Conservation (phyloP, 2,888 invertebrate genomes). For the Fissipunctia ypsillon region DNA sequence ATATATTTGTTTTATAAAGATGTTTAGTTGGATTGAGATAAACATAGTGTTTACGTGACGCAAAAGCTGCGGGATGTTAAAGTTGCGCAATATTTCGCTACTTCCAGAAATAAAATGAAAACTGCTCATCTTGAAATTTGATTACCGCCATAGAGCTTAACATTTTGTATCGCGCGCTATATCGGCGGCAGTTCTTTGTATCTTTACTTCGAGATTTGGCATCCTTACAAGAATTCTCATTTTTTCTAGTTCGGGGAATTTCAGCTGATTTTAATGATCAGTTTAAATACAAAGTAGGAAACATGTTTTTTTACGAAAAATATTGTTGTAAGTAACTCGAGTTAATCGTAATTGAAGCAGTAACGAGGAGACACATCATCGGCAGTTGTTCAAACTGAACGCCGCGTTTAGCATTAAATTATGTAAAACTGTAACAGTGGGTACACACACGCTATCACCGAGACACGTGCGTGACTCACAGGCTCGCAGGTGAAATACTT, state of each 20-base stretch:
- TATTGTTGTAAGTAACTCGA: not conserved
- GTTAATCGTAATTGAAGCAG: conserved; percentile 23
- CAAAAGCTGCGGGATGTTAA: conserved; percentile 23
- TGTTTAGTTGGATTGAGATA: conserved; percentile 13
- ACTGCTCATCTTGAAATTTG: conserved; percentile 49
- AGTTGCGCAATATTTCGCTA: conserved; percentile 59
- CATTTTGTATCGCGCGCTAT: conserved; percentile 41
- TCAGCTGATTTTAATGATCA: conserved; percentile 32
- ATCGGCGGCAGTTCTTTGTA: conserved; percentile 38
- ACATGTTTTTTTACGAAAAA: conserved; percentile 30
- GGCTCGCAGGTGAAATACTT: conserved; percentile 45
- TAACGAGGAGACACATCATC: conserved; percentile 40
- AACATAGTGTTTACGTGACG: conserved; percentile 36
- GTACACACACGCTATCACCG: conserved; percentile 67
- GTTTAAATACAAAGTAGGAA: conserved; percentile 16
- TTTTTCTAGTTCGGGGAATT: conserved; percentile 37
- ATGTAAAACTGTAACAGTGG: conserved; percentile 72
- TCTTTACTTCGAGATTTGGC: conserved; percentile 52
- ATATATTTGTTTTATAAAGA: conserved; percentile 10
- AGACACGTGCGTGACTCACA: conserved; percentile 73
- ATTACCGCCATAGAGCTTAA: conserved; percentile 44
- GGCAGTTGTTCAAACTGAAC: conserved; percentile 80
- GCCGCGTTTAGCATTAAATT: conserved; percentile 66
- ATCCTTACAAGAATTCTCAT: conserved; percentile 54
- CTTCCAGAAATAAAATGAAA: conserved; percentile 51